Evolutionary conservation across 1,140 invertebrate species (phyloP), one percentile per base, ranked within the genome.

Genomic region (Atta colombica): DNA sequence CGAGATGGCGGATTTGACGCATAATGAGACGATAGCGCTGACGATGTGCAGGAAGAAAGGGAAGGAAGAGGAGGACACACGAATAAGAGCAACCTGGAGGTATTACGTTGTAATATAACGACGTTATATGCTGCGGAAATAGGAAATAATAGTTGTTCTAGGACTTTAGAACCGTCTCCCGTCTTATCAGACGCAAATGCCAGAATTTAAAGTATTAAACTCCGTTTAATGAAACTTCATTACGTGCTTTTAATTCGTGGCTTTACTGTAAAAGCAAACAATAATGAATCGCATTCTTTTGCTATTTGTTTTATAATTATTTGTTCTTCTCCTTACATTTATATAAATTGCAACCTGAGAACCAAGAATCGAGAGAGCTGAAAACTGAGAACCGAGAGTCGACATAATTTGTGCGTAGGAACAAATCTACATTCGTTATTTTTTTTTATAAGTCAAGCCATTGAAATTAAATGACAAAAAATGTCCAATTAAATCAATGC

Each of bases 21-120:
- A 16, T 84, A 84, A 84, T 75, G 69, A 84, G 35, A 25, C 61
- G 66, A 69, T 68, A 68, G 25, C 53, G 61, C 55, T 31, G 49
- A 86, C 35, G 49, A 28, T 39, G 71, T 16, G 53, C 51, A 39
- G n/a, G 61, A 49, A 31, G 7, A 4, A 21, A 14, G 61, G 35
- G 39, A 25, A 16, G 61, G 61, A 21, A 2, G 8, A 85, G 55
- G 10, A 75, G 45, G 58, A 31, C 25, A 63, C 58, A 39, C 12
- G 25, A 25, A 55, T 75, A 78, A 51, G 14, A 3, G 10, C n/a
- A 84, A 84, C 35, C 8, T 51, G 69, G 69, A 71, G 21, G 1
- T 74, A 72, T 61, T 63, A 14, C 68, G 31, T 35, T 60, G 55
- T n/a, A 31, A 14, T 16, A 25, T 75, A 51, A 84, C 49, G 25